Evolutionary conservation across 2,888 invertebrate genomes (phyloP).

Genomic region (Leucophenga montana): DNA sequence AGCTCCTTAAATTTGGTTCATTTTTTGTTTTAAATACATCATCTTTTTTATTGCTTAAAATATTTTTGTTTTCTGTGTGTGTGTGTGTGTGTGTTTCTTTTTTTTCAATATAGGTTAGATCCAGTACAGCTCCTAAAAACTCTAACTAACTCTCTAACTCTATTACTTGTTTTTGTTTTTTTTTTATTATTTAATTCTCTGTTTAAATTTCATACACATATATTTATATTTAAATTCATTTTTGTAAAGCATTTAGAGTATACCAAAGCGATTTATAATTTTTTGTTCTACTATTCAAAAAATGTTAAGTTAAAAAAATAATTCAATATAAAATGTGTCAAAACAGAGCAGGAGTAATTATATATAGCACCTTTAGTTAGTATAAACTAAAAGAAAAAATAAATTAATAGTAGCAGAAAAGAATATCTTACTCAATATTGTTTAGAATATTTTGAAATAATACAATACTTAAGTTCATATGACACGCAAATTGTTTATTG

Average conservation of each 20-base stretch:
- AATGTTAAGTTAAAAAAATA: background rate
- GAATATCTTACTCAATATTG: too few species aligned
- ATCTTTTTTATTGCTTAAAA: background rate
- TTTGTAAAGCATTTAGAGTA: slow-evolving; percentile 74
- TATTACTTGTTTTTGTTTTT: background rate
- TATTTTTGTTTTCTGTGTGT: slow-evolving; percentile 14
- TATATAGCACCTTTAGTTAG: slow-evolving; percentile 55
- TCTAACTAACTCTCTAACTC: slow-evolving; percentile 4
- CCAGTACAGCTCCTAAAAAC: slow-evolving; percentile 30
- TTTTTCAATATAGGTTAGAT: slow-evolving; percentile 29
- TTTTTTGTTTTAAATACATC: background rate
- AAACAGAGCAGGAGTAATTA: background rate
- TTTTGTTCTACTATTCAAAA: slow-evolving; percentile 13
- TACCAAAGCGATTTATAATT: slow-evolving; percentile 72
- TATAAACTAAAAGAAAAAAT: background rate
- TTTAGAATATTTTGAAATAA: too few species aligned
- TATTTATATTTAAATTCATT: slow-evolving; percentile 35
- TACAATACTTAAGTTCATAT: too few species aligned
- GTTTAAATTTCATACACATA: background rate
- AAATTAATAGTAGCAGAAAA: too few species aligned
- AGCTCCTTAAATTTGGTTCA: slow-evolving; percentile 16
- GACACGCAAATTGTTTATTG: too few species aligned
- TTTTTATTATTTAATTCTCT: background rate
- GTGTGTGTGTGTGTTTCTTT: too few species aligned
- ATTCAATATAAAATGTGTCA: slow-evolving; percentile 38